Evolutionary conservation across 53 echinoderm and acorn worm genomes (phyloP), one percentile per base, ranked within the genome.

Genomic region (Echinometra lucunter): DNA sequence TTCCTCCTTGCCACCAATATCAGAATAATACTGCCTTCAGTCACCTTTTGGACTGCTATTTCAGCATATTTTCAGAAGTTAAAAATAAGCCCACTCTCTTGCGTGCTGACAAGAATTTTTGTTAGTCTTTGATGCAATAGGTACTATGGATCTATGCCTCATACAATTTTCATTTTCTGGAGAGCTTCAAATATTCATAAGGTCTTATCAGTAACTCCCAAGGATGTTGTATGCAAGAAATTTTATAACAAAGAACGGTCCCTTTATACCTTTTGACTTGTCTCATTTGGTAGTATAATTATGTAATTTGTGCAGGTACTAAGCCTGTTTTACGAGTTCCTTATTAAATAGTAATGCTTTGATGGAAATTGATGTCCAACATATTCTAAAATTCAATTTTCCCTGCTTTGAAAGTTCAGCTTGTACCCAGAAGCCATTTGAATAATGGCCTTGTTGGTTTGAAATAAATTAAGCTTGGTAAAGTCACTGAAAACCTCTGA

Each of bases 151-250:
- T 78, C 38, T 42, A 19, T 40, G 78, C 35, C 38, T 78, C 78
- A 78, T 78, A 40, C 42, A 40, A 78, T 78, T 40, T 78, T 78
- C 78, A 78, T 78, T 21, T 38, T 38, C 38, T 21, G 78, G 35
- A 72, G 35, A 78, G 42, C 42, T 78, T 78, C 78, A 78, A 78
- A 78, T 78, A 78, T 78, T 78, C 42, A 78, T 78, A 78, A 21
- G 78, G 78, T 6, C 78, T 78, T 78, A 78, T 78, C 78, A 42
- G 78, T 78, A 42, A 78, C 42, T 78, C 78, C 78, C 78, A 17
- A 19, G 78, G 42, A 78, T 78, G 78, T 4, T 7, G 28, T 75
- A 38, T 75, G 8, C 21, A 75, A 75, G 75, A 75, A 70, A 34
- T 38, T 32, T 19, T 38, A 75, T 32, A 19, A 38, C 40, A 75